Conservation (phyloP, 2,888 invertebrate genomes). For the Nasonovia ribisnigri region DNA sequence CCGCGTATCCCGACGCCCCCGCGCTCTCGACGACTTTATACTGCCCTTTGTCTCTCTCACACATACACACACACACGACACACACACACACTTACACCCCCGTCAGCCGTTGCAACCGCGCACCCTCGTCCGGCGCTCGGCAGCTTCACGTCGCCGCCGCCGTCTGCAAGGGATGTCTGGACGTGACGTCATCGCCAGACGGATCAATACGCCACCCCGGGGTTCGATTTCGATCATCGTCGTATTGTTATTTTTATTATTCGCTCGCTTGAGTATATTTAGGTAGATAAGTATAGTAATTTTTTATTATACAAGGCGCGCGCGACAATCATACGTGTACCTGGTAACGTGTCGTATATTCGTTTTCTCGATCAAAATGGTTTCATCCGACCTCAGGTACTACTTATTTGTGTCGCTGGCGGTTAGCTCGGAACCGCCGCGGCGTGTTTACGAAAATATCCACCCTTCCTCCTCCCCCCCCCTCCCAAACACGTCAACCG, state of each 20-base stretch:
- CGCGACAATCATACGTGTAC: neutral
- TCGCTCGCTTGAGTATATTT: neutral
- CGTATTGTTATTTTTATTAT: neutral
- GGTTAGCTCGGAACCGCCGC: neutral
- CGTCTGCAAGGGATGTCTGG: conserved; percentile 62
- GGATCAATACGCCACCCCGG: conserved; percentile 58
- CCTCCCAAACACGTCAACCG: neutral
- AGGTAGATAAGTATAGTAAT: neutral
- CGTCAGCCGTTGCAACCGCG: neutral
- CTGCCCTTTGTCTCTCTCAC: conserved; percentile 40
- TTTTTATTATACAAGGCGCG: neutral
- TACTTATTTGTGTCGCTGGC: too few relatives aligned
- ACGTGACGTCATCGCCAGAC: conserved; percentile 63
- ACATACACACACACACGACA: neutral
- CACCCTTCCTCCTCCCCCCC: neutral
- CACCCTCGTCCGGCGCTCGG: conserved; percentile 15
- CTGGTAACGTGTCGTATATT: neutral
- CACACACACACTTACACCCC: neutral
- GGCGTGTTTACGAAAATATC: neutral
- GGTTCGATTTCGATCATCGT: conserved; percentile 30
- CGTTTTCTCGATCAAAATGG: neutral
- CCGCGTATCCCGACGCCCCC: conserved; percentile 7
- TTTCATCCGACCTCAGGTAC: neutral
- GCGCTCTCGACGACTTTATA: neutral
- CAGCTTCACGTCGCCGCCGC: conserved; percentile 22